Percentiles rank a stretch among this genome's conserved stretches.
Conservation (phyloP, 2,888 invertebrate genomes). For the Campaea margaritaria region DNA sequence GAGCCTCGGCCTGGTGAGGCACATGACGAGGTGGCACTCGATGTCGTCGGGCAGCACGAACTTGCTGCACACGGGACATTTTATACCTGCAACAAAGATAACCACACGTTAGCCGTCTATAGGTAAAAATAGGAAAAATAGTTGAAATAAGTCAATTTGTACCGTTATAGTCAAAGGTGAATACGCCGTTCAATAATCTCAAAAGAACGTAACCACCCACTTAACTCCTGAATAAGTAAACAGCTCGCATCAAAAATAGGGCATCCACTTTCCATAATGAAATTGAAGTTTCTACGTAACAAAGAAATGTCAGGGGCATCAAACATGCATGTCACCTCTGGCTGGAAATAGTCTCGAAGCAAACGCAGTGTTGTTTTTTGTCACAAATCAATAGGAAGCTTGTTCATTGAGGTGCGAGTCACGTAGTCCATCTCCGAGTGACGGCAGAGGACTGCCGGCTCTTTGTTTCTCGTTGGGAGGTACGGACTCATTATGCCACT, state of each 20-base stretch:
- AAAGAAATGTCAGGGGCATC: conserved; percentile 18
- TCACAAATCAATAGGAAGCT: conserved; percentile 12
- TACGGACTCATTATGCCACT: conserved; percentile 9
- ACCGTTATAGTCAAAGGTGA: too few species aligned
- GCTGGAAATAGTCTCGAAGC: not conserved
- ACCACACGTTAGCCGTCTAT: conserved; percentile 33
- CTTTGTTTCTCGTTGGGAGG: conserved; percentile 19
- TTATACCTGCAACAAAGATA: conserved; percentile 91
- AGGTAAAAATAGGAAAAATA: too few species aligned
- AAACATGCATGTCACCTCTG: conserved; percentile 15
- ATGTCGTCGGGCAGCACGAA: conserved; percentile 99
- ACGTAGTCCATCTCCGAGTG: conserved; percentile 28
- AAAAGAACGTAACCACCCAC: conserved; percentile 15
- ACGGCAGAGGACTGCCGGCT: conserved; percentile 7
- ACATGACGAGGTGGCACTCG: conserved; percentile 99
- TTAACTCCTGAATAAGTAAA: conserved; percentile 24
- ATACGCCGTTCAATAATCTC: conserved; percentile 11
- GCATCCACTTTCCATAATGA: conserved; percentile 15
- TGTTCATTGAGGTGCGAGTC: conserved; percentile 11
- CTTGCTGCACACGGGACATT: conserved; percentile 99
- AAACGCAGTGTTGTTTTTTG: not conserved
- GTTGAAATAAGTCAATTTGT: too few species aligned
- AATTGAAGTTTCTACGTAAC: conserved; percentile 13
- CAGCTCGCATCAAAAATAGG: conserved; percentile 4
- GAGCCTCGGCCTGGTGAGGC: conserved; percentile 99